Base-by-base conservation (phyloP, 2,888 invertebrate species). In the Reticulitermes lucifugus region DNA sequence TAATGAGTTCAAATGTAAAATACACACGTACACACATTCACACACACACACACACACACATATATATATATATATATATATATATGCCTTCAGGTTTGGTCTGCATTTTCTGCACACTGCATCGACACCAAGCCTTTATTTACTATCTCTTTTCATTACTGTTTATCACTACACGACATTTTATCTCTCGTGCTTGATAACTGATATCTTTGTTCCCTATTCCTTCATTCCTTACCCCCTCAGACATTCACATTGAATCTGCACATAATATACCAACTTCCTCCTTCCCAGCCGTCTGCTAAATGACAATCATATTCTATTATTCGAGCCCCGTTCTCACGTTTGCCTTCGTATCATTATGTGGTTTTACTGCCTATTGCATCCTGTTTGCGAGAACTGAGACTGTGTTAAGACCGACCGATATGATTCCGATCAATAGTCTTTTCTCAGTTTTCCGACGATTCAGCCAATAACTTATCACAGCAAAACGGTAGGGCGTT, bases 391-490 rank as follows among this genome's bases (percentile, higher is more conserved):
- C n/a, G 77, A n/a, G 43, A 43, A 77, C 77, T 46, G n/a, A 77
- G 43, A 46, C 77, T 77, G 75, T 41, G 46, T n/a, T 51, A 77
- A 77, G 77, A 46, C 43, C n/a, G 51, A 46, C 46, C 77, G 77
- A 77, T 77, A 46, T 35, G n/a, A 77, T 77, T 77, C 43, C 77
- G 77, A 77, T 77, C 77, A 77, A 77, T 77, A 77, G 77, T 46
- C 46, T 77, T 75, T 75, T 75, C 75, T 43, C 75, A 43, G 75
- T 75, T 75, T 75, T 75, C 75, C n/a, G 41, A 43, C 18, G 75
- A 75, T 75, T 21, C 77, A 77, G 51, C 77, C 77, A 77, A 77
- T 77, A 75, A 21, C 35, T 9, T 60, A 60, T 46, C 60, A 60
- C 60, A 60, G 60, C 22, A 22, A 21, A 6, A 60, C 60, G 18